Evolutionary conservation across 1,140 invertebrate species (phyloP).

Genomic region (Ruditapes philippinarum): DNA sequence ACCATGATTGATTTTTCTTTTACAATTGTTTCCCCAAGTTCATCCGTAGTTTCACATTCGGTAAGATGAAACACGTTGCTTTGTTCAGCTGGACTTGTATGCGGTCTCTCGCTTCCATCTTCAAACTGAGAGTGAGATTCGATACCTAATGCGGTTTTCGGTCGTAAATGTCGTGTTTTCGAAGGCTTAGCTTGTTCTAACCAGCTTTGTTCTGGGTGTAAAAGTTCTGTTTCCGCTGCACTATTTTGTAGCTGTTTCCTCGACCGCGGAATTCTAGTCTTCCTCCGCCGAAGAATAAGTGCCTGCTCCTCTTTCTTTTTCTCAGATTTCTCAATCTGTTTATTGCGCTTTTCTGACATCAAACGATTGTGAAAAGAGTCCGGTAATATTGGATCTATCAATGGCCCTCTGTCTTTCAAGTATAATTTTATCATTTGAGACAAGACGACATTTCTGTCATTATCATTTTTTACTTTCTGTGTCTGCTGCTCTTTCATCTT

Average conservation of each 20-base stretch:
- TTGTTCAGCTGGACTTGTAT: conserved; percentile 34
- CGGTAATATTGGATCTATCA: conserved; percentile 79
- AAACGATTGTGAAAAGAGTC: conserved; percentile 76
- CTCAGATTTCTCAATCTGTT: conserved; percentile 58
- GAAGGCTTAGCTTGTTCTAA: conserved; percentile 19
- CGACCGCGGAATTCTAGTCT: conserved; percentile 72
- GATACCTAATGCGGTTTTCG: conserved; percentile 62
- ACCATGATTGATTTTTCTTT: conserved; percentile 47
- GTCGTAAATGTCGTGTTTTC: conserved; percentile 40
- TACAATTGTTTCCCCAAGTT: background rate
- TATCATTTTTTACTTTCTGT: conserved; percentile 56
- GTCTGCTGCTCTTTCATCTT: conserved; percentile 45
- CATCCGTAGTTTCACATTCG: conserved; percentile 65
- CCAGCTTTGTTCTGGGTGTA: conserved; percentile 49
- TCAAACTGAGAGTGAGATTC: conserved; percentile 14
- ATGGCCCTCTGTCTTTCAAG: conserved; percentile 74
- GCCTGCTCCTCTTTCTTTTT: conserved; percentile 47
- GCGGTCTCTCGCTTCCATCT: conserved; percentile 13
- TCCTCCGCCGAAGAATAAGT: conserved; percentile 15
- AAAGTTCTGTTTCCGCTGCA: conserved; percentile 75
- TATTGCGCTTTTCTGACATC: conserved; percentile 71
- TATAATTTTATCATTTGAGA: conserved; percentile 77
- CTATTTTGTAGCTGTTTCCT: conserved; percentile 77
- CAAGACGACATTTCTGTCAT: conserved; percentile 68
- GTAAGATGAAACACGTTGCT: conserved; percentile 66